These are phyloP conservation scores for Tachysurus fulvidraco DNA, from an alignment of 2,113 vertebrate species.

Conservation along the genomic window DNA sequence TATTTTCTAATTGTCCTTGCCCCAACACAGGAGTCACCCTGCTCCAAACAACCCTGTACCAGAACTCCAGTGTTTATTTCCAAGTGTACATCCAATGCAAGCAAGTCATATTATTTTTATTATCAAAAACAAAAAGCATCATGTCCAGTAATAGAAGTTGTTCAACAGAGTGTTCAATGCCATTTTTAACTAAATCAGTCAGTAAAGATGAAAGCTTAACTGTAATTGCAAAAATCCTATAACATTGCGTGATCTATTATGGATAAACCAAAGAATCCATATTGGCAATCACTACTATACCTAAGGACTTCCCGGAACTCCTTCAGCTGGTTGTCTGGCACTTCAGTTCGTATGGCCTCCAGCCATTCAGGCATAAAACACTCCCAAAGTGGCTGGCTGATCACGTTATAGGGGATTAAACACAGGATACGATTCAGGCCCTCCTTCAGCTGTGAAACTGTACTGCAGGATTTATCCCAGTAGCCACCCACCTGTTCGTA, in stretches of 20 bases:
- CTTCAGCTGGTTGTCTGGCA: conserved; percentile 91
- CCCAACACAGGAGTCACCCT: not conserved
- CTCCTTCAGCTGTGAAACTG: conserved; percentile 95
- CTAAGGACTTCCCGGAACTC: conserved; percentile 97
- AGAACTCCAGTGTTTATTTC: not conserved
- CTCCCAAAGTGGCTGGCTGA: conserved; percentile 95
- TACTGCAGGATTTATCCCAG: conserved; percentile 97
- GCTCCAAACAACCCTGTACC: not conserved
- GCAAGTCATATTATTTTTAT: not conserved
- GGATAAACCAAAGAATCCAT: not conserved
- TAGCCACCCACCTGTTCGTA: conserved; percentile 89
- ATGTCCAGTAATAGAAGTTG: not conserved
- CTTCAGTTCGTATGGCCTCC: conserved; percentile 94
- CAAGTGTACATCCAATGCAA: too few species aligned
- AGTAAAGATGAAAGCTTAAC: not conserved
- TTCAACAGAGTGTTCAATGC: not conserved
- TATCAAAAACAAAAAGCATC: not conserved
- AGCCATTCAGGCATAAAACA: conserved; percentile 98
- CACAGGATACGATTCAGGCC: conserved; percentile 95
- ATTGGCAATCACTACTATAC: conserved; percentile 64
- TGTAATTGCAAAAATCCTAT: not conserved
- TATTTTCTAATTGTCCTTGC: not conserved
- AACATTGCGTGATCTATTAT: not conserved
- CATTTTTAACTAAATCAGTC: not conserved
- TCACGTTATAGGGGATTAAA: conserved; percentile 97